These are phyloP conservation scores for Craseonycteris thonglongyai DNA, from an alignment of 2,113 vertebrate species.

Conservation along the genomic window DNA sequence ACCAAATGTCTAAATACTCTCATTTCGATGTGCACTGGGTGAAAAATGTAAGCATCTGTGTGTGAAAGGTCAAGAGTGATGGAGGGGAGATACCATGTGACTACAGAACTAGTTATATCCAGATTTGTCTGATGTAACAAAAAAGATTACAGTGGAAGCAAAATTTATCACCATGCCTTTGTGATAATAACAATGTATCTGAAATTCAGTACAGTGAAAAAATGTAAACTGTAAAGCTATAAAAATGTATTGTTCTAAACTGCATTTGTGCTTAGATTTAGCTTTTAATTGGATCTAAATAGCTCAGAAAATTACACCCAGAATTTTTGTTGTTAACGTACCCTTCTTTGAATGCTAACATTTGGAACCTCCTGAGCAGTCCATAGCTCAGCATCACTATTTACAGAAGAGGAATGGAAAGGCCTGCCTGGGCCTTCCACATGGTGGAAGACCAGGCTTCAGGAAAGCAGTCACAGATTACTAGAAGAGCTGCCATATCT, in stretches of 20 bases:
- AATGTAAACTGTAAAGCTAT: not conserved
- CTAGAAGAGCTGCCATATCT: not conserved
- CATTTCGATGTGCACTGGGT: no score
- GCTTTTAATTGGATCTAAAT: not conserved
- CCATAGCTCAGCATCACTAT: not conserved
- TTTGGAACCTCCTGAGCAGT: not conserved
- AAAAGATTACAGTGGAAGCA: no score
- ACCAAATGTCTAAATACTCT: no score
- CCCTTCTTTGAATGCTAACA: not conserved
- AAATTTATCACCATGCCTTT: no score
- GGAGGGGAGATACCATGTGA: no score
- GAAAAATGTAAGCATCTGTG: no score
- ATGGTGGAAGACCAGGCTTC: not conserved
- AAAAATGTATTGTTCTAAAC: not conserved
- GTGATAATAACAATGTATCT: not conserved
- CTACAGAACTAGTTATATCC: no score
- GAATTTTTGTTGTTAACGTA: not conserved
- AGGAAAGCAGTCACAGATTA: not conserved
- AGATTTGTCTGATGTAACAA: no score
- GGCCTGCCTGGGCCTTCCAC: not conserved
- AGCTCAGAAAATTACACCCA: not conserved
- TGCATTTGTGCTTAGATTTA: not conserved
- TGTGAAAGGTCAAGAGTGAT: no score
- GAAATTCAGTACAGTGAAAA: not conserved
- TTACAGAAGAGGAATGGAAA: not conserved